Conservation (phyloP, 2,113 vertebrate species). For the Malurus elegans region DNA sequence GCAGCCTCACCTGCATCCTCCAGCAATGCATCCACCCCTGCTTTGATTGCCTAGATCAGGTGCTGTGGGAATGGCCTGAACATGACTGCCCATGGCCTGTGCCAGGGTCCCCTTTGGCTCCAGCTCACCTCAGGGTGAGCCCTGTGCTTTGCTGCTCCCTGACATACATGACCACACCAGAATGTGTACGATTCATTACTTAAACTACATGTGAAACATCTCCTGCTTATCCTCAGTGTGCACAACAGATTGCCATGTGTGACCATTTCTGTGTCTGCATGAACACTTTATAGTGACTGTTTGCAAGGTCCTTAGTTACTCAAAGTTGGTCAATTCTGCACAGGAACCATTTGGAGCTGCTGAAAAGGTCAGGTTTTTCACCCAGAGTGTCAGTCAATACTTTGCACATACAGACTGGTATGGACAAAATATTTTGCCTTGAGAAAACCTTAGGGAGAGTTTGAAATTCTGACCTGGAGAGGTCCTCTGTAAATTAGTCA, state of each 20-base stretch:
- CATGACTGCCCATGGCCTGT: accelerated
- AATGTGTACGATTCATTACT: accelerated
- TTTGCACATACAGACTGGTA: neutral
- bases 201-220: neutral
- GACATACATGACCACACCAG: too few species aligned
- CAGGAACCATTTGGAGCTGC: neutral
- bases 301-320: neutral
- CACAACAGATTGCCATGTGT: neutral
- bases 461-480: neutral
- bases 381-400: neutral
- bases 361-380: neutral
- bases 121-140: neutral
- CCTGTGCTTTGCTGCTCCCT: neutral
- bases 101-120: neutral
- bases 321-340: neutral
- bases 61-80: neutral
- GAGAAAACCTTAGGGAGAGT: neutral
- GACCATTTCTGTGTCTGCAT: neutral
- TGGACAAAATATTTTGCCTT: accelerated
- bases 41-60: neutral
- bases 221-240: neutral
- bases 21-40: neutral
- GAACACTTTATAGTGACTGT: neutral
- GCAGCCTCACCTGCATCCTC: neutral
- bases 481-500: neutral